phyloP scores from a whole-genome alignment of 2,888 invertebrate species.

The Polyploca ridens region DNA sequence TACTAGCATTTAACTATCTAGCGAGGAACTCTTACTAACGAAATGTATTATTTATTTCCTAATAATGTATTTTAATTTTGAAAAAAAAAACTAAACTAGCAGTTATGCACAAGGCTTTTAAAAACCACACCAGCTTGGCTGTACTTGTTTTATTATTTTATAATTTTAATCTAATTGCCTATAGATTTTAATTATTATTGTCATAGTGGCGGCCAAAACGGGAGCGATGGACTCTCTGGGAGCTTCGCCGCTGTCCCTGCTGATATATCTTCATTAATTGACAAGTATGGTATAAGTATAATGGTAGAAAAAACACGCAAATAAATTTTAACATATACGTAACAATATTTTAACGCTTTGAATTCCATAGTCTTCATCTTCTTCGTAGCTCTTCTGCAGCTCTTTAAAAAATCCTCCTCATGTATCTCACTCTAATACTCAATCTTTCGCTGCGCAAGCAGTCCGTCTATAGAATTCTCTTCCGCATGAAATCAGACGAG shows the following conservation, averaged over 20 bases:
- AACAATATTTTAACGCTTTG: not conserved
- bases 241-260: slow-evolving; percentile 74
- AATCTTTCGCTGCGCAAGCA: too few species aligned
- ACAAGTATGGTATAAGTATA: slow-evolving; percentile 59
- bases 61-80: too few species aligned
- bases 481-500: too few species aligned
- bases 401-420: too few species aligned
- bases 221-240: slow-evolving; percentile 72
- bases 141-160: not conserved
- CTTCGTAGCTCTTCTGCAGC: too few species aligned
- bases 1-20: too few species aligned
- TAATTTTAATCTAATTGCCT: not conserved
- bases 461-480: too few species aligned
- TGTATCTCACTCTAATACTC: too few species aligned
- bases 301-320: not conserved
- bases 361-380: too few species aligned
- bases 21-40: too few species aligned
- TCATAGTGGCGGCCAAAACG: slow-evolving; percentile 71
- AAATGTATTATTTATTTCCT: too few species aligned
- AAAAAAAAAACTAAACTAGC: not conserved
- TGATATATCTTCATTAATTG: slow-evolving; percentile 80
- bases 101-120: not conserved
- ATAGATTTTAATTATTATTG: slow-evolving; percentile 19
- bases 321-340: not conserved
- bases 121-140: not conserved